phyloP scores from a whole-genome alignment of 2,888 invertebrate genomes.

The Morpho achilles region DNA sequence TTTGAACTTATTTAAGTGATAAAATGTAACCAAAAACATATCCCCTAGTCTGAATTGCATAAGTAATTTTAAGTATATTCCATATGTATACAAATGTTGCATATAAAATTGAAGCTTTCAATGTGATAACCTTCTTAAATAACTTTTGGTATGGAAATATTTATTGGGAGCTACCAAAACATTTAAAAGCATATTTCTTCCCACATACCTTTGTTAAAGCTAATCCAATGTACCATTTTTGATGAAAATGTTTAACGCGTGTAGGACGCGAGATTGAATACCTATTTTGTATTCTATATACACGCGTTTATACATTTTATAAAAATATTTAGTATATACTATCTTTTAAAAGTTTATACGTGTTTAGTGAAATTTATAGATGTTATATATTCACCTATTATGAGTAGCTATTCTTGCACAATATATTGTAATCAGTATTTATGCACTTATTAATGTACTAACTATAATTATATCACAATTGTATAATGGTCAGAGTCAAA shows the following conservation, averaged over 20 bases:
- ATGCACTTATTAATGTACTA: conserved; percentile 31
- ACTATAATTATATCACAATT: conserved; percentile 14
- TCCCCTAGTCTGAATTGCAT: conserved; percentile 65
- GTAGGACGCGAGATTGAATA: conserved; percentile 70
- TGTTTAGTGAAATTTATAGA: conserved; percentile 22
- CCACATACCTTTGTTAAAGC: conserved; percentile 12
- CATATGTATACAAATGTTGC: conserved; percentile 33
- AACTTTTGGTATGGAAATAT: conserved; percentile 14
- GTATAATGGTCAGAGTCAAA: conserved; percentile 53
- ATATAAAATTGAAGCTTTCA: conserved; percentile 31
- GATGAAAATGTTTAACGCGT: conserved; percentile 46
- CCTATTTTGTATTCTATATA: conserved; percentile 50
- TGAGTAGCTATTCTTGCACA: conserved; percentile 21
- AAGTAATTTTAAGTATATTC: conserved; percentile 39
- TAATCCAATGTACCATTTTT: conserved; percentile 12
- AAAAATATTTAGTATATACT: conserved; percentile 17
- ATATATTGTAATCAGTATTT: conserved; percentile 17
- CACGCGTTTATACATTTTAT: conserved; percentile 54
- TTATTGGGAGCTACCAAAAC: conserved; percentile 18
- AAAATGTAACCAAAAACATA: conserved; percentile 71
- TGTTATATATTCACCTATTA: conserved; percentile 24
- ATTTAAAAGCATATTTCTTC: conserved; percentile 9
- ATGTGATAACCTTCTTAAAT: conserved; percentile 34
- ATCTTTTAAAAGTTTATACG: conserved; percentile 13
- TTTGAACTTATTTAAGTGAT: conserved; percentile 48